Base-by-base conservation (phyloP, 2,888 invertebrate genomes). In the Oconnorella tubifera region DNA sequence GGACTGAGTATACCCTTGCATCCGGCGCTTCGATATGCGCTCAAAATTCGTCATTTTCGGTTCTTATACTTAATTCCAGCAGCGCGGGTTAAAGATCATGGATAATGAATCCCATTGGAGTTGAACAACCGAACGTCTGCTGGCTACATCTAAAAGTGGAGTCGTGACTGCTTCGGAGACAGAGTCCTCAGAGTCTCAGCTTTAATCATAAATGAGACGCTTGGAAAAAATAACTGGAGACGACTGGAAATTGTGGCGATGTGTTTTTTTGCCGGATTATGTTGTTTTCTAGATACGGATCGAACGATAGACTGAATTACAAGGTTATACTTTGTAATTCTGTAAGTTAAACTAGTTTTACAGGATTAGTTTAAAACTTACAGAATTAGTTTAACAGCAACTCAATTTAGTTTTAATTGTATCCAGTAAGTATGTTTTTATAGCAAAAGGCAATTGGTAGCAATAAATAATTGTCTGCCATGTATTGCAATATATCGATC, bases 381-480 rank as follows among this genome's bases (percentile, higher is more conserved):
- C n/a, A n/a, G n/a, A n/a, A n/a, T n/a, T n/a, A n/a, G n/a, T n/a
- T n/a, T n/a, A n/a, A n/a, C n/a, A n/a, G n/a, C n/a, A n/a, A n/a
- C n/a, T n/a, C n/a, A n/a, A n/a, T n/a, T n/a, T n/a, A n/a, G n/a
- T n/a, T n/a, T n/a, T n/a, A n/a, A n/a, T n/a, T n/a, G n/a, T n/a
- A n/a, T n/a, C n/a, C n/a, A n/a, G n/a, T n/a, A n/a, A n/a, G n/a
- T n/a, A n/a, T n/a, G n/a, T n/a, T n/a, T n/a, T n/a, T n/a, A n/a
- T n/a, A n/a, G n/a, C n/a, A n/a, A n/a, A n/a, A n/a, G n/a, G n/a
- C n/a, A n/a, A n/a, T n/a, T n/a, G n/a, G n/a, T n/a, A n/a, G n/a
- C n/a, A n/a, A n/a, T n/a, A 19, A 51, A 51, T 51, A 51, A 51
- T 51, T 51, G 53, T 51, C 53, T 51, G 23, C 23, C 53, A 51